phyloP scores from a whole-genome alignment of 2,888 invertebrate species.

The Dermolepida albohirtum region DNA sequence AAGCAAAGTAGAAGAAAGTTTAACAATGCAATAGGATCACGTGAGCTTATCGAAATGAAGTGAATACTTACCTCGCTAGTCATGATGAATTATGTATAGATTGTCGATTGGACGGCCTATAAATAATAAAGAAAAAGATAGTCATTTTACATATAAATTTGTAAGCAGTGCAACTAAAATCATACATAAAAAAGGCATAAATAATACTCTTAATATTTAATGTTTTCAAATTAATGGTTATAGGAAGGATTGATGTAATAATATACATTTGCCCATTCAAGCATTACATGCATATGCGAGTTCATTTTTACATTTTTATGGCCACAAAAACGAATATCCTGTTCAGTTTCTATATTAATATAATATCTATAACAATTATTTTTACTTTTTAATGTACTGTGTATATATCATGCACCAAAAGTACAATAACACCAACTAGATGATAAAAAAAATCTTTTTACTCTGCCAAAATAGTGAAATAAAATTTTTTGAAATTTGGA shows the following conservation, averaged over 20 bases:
- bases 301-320: slow-evolving; percentile 1
- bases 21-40: slow-evolving; percentile 11
- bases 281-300: slow-evolving; percentile 28
- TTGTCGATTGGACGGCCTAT: slow-evolving; percentile 23
- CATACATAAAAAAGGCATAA: slow-evolving; percentile 13
- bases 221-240: slow-evolving; percentile 28
- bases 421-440: no score
- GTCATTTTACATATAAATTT: slow-evolving; percentile 31
- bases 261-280: slow-evolving; percentile 26
- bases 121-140: slow-evolving; percentile 35
- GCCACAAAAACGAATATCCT: slow-evolving; percentile 8
- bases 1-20: neutral
- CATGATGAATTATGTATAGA: slow-evolving; percentile 29
- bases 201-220: slow-evolving; percentile 32
- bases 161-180: slow-evolving; percentile 4
- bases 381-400: no score
- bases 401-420: no score
- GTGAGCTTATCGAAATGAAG: slow-evolving; percentile 10
- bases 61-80: slow-evolving; percentile 25
- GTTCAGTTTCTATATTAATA: slow-evolving; percentile 8
- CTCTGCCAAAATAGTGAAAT: no score
- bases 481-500: no score
- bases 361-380: slow-evolving; percentile 9
- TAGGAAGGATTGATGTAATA: slow-evolving; percentile 20
- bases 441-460: no score